Conservation (phyloP, 1,140 invertebrate genomes). For the Trachymyrmex cornetzi region DNA sequence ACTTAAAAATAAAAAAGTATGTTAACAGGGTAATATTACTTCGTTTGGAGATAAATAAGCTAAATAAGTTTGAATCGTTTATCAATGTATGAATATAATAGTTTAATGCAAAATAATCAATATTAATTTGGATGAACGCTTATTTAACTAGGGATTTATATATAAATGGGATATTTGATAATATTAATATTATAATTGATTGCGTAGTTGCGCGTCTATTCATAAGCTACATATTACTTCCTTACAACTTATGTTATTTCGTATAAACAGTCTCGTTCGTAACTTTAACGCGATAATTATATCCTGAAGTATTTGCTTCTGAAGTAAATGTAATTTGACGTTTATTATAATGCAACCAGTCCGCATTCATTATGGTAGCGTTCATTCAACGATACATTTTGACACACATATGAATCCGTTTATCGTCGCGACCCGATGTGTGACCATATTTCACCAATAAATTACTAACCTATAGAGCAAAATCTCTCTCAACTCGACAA, state of each 20-base stretch:
- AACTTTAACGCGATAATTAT: constrained; percentile 55
- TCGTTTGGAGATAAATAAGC: background rate
- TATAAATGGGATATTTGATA: background rate
- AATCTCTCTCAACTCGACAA: constrained; percentile 54
- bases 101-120: background rate
- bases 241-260: constrained; percentile 43
- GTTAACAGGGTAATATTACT: background rate
- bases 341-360: constrained; percentile 57
- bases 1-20: background rate
- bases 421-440: constrained; percentile 50
- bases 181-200: constrained; percentile 18
- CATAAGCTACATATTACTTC: background rate
- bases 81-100: background rate
- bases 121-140: background rate
- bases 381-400: constrained; percentile 53
- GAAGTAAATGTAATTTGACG: constrained; percentile 57
- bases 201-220: background rate
- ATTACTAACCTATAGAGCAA: constrained; percentile 51
- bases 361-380: constrained; percentile 50
- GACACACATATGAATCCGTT: constrained; percentile 50
- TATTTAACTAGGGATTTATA: background rate
- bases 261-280: constrained; percentile 3
- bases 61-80: constrained; percentile 12
- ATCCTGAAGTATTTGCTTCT: constrained; percentile 39
- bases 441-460: constrained; percentile 53